Percentiles rank a stretch among this genome's conserved stretches.
phyloP scores from a whole-genome alignment of 2,113 vertebrate genomes.

The Pomatostomus ruficeps region DNA sequence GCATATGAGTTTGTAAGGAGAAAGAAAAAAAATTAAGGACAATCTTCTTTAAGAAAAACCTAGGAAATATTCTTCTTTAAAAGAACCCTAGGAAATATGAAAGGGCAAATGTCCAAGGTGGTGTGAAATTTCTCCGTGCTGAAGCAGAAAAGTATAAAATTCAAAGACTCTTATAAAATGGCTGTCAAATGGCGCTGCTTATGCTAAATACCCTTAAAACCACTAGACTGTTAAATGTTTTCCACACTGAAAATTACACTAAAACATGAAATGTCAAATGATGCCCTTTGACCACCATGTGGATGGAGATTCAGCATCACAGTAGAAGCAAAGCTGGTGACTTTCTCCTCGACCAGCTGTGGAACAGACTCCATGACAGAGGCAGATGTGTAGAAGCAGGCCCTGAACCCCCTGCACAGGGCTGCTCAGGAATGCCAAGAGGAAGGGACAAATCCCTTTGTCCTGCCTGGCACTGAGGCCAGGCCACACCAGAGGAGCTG shows the following conservation, averaged over 20 bases:
- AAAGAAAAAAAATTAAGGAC: not conserved
- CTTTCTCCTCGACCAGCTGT: not conserved
- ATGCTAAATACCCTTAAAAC: not conserved
- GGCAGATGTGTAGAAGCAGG: rapidly evolving
- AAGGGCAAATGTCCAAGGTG: not conserved
- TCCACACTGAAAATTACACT: not conserved
- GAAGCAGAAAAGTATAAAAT: not conserved
- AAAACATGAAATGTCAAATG: not conserved
- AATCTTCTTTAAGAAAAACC: not conserved
- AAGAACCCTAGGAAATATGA: not conserved
- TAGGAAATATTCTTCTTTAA: not conserved
- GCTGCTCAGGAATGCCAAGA: not conserved
- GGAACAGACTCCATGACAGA: not conserved
- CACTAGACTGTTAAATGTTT: not conserved
- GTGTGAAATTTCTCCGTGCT: not conserved
- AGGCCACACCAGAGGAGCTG: not conserved
- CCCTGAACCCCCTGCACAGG: not conserved
- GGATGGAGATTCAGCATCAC: not conserved
- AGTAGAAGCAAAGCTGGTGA: not conserved
- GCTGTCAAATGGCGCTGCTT: not conserved
- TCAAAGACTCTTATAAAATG: not conserved
- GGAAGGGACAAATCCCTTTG: not conserved
- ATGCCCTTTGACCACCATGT: not conserved
- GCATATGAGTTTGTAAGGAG: not conserved
- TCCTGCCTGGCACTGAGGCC: not conserved